Conservation (phyloP, 2,113 vertebrate species). For the Rhabdornis inornatus region DNA sequence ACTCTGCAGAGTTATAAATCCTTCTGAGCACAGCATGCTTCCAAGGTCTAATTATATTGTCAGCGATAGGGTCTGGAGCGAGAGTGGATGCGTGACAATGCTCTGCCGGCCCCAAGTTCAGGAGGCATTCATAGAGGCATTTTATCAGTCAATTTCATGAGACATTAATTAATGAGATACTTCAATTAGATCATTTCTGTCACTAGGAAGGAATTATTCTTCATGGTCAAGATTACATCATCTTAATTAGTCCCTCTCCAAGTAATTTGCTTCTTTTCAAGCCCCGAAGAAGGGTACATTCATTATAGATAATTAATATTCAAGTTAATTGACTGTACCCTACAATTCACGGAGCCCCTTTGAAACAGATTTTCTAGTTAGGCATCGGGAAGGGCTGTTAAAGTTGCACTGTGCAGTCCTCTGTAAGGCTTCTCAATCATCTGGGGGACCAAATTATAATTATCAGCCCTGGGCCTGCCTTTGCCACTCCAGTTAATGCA, state of each 20-base stretch:
- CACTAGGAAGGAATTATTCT: slow-evolving; percentile 75
- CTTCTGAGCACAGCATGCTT: slow-evolving; percentile 42
- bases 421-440: not conserved
- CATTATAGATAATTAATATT: slow-evolving; percentile 81
- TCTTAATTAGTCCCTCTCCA: slow-evolving; percentile 77
- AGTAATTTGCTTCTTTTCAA: slow-evolving; percentile 76
- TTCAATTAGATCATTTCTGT: slow-evolving; percentile 79
- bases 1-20: slow-evolving; percentile 60
- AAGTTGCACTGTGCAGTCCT: slow-evolving; percentile 13
- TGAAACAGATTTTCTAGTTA: slow-evolving; percentile 59
- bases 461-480: slow-evolving; percentile 13
- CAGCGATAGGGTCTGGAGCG: slow-evolving; percentile 39
- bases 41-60: slow-evolving; percentile 62
- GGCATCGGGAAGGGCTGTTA: slow-evolving; percentile 1
- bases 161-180: slow-evolving; percentile 77
- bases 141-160: slow-evolving; percentile 75
- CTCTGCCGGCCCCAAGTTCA: slow-evolving; percentile 48
- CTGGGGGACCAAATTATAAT: not conserved
- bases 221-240: slow-evolving; percentile 78
- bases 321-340: slow-evolving; percentile 74
- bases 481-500: slow-evolving; percentile 2
- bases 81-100: slow-evolving; percentile 34
- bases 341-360: slow-evolving; percentile 60
- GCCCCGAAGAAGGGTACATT: slow-evolving; percentile 72
- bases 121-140: slow-evolving; percentile 65